Conservation (phyloP, 2,888 invertebrate genomes). For the Hypolimnas misippus region DNA sequence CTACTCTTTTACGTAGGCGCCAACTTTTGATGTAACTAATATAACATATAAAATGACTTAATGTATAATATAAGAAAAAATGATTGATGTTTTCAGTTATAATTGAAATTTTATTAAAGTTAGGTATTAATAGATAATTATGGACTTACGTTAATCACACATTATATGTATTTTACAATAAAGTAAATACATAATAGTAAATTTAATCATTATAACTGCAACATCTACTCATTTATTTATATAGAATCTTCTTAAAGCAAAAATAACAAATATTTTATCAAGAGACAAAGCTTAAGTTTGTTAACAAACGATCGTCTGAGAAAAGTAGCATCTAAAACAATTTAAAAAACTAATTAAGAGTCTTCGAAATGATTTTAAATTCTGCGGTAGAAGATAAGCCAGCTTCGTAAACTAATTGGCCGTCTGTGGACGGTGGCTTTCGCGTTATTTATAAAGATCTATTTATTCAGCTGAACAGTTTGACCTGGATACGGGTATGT, state of each 20-base stretch:
- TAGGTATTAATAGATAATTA: too few species aligned
- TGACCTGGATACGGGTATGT: conserved; percentile 73
- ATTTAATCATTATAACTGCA: too few species aligned
- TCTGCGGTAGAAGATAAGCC: conserved; percentile 30
- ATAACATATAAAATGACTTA: conserved; percentile 12
- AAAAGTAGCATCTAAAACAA: conserved; percentile 9
- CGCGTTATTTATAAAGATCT: conserved; percentile 77
- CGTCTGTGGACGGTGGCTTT: conserved; percentile 54
- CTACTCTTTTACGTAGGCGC: conserved; percentile 43
- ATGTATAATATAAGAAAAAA: neutral
- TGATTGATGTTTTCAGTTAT: neutral
- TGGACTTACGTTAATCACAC: too few species aligned
- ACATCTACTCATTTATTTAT: too few species aligned
- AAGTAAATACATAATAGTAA: too few species aligned
- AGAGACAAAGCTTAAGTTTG: neutral
- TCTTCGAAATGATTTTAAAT: conserved; percentile 22
- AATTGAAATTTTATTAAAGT: too few species aligned
- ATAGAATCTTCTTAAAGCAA: too few species aligned
- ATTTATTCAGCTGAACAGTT: conserved; percentile 74
- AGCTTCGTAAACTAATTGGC: conserved; percentile 60
- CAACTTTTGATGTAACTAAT: conserved; percentile 19
- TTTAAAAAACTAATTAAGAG: conserved; percentile 12
- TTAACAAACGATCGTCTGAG: conserved; percentile 4
- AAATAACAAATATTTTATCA: neutral
- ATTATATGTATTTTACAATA: too few species aligned